Base-by-base conservation (phyloP, 2,113 vertebrate genomes). In the Phoxinus phoxinus region DNA sequence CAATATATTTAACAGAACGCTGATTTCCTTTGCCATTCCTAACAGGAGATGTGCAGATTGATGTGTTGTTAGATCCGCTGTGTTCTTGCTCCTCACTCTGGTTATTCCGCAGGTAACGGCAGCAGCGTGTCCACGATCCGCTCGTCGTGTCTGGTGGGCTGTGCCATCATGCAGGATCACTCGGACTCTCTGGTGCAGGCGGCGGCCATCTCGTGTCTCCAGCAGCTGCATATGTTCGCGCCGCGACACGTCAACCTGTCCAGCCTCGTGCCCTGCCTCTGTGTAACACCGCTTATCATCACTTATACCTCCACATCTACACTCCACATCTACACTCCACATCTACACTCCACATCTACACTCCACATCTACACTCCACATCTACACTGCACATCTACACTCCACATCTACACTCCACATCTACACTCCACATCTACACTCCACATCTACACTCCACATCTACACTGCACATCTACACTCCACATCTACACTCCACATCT, bases 181-280 rank as follows among this genome's bases (percentile, higher is more conserved):
- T 99, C 98, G 0, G 98, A 99, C 86, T 99, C 98, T 0, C 95
- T 99, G 0, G 98, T 99, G 67, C 98, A 99, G 91, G 98, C 98
- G 51, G 98, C 98, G 32, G 98, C 98, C 85, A 99, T 99, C 91
- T 99, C 98, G 46, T 99, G 98, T 90, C 96, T 99, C 89, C 98
- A 99, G 93, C 98, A 99, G 89, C 96, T 99, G 86, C 98, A 99
- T 89, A 99, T 99, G 98, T 99, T 99, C 84, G 98, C 98, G 59
- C 98, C 98, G 6, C 95, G 98, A 0, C 98, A 99, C 0, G 98
- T 99, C 92, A 99, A 99, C 93, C 93, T 99, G 0, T 99, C 98
- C 88, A 97, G 98, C 91, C 95, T 99, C 81, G 98, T 99, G 92
- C 98, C 98, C 74, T 97, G 97, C 87, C 97, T 99, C 84, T 97